A percentile compares a stretch with the other conserved stretches of the same genome.
phyloP scores from a whole-genome alignment of 2,888 invertebrate species.

The Morinoia aosen region DNA sequence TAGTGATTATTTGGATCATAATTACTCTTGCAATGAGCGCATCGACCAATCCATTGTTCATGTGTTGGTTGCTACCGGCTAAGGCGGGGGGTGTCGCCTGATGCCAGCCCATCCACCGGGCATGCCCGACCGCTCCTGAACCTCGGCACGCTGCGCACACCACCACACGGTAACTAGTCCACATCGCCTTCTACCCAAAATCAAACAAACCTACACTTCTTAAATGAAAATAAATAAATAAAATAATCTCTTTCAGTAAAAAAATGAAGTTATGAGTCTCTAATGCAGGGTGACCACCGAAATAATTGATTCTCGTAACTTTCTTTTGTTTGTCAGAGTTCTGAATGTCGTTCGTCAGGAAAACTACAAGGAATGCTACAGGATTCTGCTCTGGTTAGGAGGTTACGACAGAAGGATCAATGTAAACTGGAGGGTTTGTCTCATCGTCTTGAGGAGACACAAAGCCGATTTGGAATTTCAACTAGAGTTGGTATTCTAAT shows the following conservation, averaged over 20 bases:
- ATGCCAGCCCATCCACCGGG: slow-evolving; percentile 57
- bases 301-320: neutral
- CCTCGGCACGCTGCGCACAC: slow-evolving; percentile 45
- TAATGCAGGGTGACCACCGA: neutral
- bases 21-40: slow-evolving; percentile 55
- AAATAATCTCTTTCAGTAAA: neutral
- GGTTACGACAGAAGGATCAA: neutral
- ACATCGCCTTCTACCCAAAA: neutral
- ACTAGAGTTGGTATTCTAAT: neutral
- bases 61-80: slow-evolving; percentile 52
- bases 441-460: neutral
- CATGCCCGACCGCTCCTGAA: slow-evolving; percentile 58
- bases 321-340: slow-evolving; percentile 39
- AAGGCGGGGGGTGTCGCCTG: slow-evolving; percentile 58
- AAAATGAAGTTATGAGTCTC: neutral
- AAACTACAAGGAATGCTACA: neutral
- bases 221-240: neutral
- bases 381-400: neutral
- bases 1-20: slow-evolving; percentile 30
- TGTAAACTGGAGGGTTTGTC: neutral
- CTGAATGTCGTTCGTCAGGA: slow-evolving; percentile 27
- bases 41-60: slow-evolving; percentile 55
- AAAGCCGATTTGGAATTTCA: neutral
- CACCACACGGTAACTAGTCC: slow-evolving; percentile 5
- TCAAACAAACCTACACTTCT: neutral